Conservation (phyloP, 2,888 invertebrate genomes). For the Deilephila porcellus region DNA sequence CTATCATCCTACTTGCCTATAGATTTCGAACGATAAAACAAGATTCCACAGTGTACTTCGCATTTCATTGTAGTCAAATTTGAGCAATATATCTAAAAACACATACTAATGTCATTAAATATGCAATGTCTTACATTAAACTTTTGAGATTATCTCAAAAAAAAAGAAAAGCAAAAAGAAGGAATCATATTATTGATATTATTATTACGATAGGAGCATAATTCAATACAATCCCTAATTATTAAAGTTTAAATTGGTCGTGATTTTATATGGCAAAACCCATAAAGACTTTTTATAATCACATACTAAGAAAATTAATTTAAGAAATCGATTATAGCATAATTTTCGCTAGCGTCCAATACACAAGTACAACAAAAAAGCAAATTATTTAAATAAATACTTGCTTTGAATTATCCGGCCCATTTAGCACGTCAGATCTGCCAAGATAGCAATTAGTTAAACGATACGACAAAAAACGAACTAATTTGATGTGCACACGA, state of each 20-base stretch:
- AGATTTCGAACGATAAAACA: no score
- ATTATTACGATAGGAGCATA: no score
- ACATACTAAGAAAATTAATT: background rate
- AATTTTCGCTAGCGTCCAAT: background rate
- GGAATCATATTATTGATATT: no score
- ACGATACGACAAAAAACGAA: conserved; percentile 42
- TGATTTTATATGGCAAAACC: no score
- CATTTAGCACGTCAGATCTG: conserved; percentile 25
- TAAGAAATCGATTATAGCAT: background rate
- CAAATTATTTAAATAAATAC: conserved; percentile 6
- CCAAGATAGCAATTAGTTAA: conserved; percentile 40
- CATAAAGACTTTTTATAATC: background rate
- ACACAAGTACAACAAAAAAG: background rate
- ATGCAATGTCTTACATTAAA: no score
- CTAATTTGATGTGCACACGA: conserved; percentile 50
- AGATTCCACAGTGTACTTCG: background rate
- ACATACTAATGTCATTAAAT: no score
- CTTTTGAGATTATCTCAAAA: no score
- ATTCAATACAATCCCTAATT: no score
- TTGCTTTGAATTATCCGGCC: conserved; percentile 15
- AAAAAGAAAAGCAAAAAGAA: no score
- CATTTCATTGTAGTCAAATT: background rate
- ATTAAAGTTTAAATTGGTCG: no score
- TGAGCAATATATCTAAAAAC: background rate
- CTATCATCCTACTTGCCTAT: no score